phyloP scores from a whole-genome alignment of 1,140 invertebrate species.

The Venturia canescens region DNA sequence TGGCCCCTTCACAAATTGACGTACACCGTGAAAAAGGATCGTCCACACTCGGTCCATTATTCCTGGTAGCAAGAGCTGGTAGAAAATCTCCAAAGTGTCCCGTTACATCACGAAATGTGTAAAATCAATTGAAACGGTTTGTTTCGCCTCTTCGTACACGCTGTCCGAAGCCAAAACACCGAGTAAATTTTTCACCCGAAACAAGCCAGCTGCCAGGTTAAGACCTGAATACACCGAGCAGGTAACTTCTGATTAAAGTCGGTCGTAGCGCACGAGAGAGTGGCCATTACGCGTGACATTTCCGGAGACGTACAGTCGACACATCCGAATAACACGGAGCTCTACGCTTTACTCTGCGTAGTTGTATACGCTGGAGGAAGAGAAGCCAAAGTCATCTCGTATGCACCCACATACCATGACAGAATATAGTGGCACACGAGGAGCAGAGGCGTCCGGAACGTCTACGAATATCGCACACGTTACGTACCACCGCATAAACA shows the following conservation, averaged over 20 bases:
- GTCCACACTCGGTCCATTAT: too few relatives aligned
- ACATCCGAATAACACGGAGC: conserved; percentile 4
- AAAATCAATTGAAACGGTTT: not conserved
- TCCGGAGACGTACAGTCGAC: conserved; percentile 21
- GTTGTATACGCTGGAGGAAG: not conserved
- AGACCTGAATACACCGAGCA: not conserved
- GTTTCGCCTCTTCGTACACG: too few relatives aligned
- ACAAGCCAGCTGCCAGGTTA: not conserved
- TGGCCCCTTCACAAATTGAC: too few relatives aligned
- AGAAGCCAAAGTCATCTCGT: conserved; percentile 14
- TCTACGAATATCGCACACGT: conserved; percentile 15
- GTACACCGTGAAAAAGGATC: too few relatives aligned
- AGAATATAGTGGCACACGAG: conserved; percentile 18
- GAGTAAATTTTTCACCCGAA: not conserved
- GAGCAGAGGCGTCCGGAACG: conserved; percentile 19
- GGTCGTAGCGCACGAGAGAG: conserved; percentile 14
- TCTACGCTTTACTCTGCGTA: not conserved
- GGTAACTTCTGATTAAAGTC: conserved; percentile 40
- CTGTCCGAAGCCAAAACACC: not conserved
- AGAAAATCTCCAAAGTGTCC: too few relatives aligned
- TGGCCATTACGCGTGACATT: conserved; percentile 40
- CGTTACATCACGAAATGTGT: too few relatives aligned
- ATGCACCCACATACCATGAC: conserved; percentile 11
- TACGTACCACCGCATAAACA: conserved; percentile 31
- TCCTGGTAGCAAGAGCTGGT: too few relatives aligned